phyloP scores from a whole-genome alignment of 2,888 invertebrate genomes.

The Pheosia tremula region DNA sequence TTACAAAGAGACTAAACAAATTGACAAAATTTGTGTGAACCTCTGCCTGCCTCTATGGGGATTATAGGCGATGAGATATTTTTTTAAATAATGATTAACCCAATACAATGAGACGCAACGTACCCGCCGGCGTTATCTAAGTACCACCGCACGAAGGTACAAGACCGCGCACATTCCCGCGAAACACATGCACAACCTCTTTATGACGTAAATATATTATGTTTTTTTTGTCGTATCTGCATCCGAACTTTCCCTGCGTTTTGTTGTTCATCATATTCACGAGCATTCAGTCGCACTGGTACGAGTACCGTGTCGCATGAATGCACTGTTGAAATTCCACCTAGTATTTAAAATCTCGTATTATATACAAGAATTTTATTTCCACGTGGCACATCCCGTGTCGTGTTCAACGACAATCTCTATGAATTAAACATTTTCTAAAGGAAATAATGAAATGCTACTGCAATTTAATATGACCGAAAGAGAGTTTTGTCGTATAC shows the following conservation, averaged over 20 bases:
- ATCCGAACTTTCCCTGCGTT: conserved; percentile 42
- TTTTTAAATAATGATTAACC: no score
- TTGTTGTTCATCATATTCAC: conserved; percentile 53
- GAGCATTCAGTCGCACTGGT: conserved; percentile 40
- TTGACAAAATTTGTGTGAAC: no score
- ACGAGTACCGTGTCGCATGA: conserved; percentile 41
- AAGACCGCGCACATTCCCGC: conserved; percentile 25
- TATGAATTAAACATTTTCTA: no score
- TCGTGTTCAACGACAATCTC: neutral
- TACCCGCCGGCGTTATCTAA: no score
- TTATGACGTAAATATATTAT: conserved; percentile 18
- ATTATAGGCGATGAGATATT: no score
- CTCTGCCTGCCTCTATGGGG: no score
- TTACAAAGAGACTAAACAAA: no score
- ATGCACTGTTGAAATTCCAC: conserved; percentile 31
- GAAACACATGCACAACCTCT: conserved; percentile 37
- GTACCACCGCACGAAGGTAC: neutral
- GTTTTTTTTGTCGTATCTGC: conserved; percentile 51
- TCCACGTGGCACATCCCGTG: neutral
- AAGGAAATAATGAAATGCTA: no score
- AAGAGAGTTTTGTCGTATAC: neutral
- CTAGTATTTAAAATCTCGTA: conserved; percentile 19
- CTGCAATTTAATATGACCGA: no score
- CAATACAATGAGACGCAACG: no score
- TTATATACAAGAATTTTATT: neutral